Conservation (phyloP, 2,113 vertebrate genomes). For the Paramormyrops kingsleyae region DNA sequence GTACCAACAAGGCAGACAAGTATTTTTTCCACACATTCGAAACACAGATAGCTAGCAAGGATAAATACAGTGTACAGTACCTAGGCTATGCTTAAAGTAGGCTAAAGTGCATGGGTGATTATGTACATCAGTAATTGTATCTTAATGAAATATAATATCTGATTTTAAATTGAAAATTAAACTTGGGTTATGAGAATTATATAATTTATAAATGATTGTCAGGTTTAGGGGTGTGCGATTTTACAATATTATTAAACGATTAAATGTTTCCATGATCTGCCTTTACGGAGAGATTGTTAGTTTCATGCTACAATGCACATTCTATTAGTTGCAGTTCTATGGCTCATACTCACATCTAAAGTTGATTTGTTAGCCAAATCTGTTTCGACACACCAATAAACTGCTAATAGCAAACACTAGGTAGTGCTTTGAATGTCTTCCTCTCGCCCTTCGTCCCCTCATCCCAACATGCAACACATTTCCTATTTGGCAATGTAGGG, state of each 20-base stretch:
- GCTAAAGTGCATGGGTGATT: background rate
- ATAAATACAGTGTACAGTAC: background rate
- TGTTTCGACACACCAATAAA: too few species aligned
- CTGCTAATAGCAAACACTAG: too few species aligned
- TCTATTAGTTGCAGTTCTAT: background rate
- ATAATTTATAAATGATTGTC: background rate
- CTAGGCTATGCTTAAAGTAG: background rate
- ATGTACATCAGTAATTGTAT: background rate
- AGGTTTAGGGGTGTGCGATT: too few species aligned
- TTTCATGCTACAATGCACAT: background rate
- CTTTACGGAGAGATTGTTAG: background rate
- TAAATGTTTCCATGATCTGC: background rate
- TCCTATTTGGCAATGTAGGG: too few species aligned
- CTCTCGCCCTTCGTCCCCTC: too few species aligned
- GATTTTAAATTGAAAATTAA: background rate
- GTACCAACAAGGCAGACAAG: background rate
- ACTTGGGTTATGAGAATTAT: background rate
- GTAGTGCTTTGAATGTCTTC: too few species aligned
- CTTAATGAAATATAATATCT: background rate
- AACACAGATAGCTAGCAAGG: background rate
- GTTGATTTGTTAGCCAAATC: too few species aligned
- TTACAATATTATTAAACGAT: background rate
- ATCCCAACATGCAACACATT: too few species aligned
- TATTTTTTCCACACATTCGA: background rate
- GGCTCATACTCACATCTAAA: background rate